Evolutionary conservation across 2,797 vertebrate species (phyloP).

Genomic region (Pyrocephalus nanus): DNA sequence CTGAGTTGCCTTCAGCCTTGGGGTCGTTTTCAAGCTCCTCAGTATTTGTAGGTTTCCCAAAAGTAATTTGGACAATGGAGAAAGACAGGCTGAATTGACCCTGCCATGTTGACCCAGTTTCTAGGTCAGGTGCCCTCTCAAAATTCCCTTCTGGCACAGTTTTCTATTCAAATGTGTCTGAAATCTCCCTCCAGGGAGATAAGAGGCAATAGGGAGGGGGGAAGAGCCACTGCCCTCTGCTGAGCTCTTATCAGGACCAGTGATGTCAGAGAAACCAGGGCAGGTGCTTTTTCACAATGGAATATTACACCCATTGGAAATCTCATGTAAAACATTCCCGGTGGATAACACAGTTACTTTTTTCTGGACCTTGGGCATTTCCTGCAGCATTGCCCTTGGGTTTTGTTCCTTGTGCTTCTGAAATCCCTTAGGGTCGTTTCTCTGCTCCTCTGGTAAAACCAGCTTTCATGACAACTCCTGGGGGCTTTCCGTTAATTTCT

Average conservation of each 20-base stretch:
- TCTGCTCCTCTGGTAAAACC: not conserved
- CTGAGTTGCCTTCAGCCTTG: not conserved
- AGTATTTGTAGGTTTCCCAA: not conserved
- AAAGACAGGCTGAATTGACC: not conserved
- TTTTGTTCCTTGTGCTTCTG: not conserved
- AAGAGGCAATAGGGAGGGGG: not conserved
- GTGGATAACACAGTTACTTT: fast-evolving
- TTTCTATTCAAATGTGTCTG: not conserved
- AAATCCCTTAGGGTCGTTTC: not conserved
- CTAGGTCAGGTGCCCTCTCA: not conserved
- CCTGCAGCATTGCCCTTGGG: not conserved
- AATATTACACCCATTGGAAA: not conserved
- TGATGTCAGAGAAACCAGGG: not conserved
- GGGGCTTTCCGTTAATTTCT: not conserved
- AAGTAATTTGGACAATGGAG: not conserved
- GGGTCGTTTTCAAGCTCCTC: not conserved
- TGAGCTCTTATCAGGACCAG: not conserved
- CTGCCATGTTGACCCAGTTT: fast-evolving
- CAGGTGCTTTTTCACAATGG: not conserved
- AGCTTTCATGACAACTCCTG: not conserved
- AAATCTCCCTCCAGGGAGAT: not conserved
- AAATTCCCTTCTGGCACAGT: not conserved
- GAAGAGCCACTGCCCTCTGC: not conserved
- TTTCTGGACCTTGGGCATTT: not conserved
- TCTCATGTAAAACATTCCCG: not conserved